Evolutionary conservation across 2,888 invertebrate species (phyloP), one percentile per base, ranked within the genome.

Genomic region (Heliothis peltigera): DNA sequence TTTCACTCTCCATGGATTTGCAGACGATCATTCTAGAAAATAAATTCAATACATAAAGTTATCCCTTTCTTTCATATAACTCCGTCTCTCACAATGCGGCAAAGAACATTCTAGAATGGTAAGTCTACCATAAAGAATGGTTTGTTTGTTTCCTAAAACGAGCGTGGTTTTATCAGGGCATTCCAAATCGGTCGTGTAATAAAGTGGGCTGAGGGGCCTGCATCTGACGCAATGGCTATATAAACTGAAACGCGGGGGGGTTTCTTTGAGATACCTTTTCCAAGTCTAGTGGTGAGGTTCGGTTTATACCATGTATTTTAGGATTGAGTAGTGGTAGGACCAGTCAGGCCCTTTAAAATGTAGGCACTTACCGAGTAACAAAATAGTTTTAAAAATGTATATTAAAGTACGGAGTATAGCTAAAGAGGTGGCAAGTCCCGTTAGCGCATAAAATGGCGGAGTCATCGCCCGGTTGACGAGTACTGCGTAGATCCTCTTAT

Each of bases 381-480:
- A 75, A 80, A 73, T 75, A 79, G 78, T 74, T 76, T 76, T 78
- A 78, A 75, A 85, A 71, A 87, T 87, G 85, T 83, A 82, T 80
- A 79, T 53, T 70, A 79, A 68, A 64, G 64, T 70, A 74, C 74
- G 79, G 57, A 75, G 79, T 79, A 81, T 73, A 81, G 65, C 72
- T 80, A 77, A 80, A 77, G 80, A 85, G 80, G 83, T 77, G 84
- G 84, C 83, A 84, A 85, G 83, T 84, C 81, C 84, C 82, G 81
- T 84, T 83, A 81, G 65, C 67, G 51, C 75, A 75, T 75, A 91
- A 89, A 85, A 92, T 92, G 92, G 90, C 92, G 83, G 87, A 88
- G 83, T 84, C 91, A 84, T 91, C 92, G 89, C 90, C 90, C 89
- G 90, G 91, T 87, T 90, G 87, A 89, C 78, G 69, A 82, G 61